Base-by-base conservation (phyloP, 2,888 invertebrate genomes). In the Drosophila ezoana region DNA sequence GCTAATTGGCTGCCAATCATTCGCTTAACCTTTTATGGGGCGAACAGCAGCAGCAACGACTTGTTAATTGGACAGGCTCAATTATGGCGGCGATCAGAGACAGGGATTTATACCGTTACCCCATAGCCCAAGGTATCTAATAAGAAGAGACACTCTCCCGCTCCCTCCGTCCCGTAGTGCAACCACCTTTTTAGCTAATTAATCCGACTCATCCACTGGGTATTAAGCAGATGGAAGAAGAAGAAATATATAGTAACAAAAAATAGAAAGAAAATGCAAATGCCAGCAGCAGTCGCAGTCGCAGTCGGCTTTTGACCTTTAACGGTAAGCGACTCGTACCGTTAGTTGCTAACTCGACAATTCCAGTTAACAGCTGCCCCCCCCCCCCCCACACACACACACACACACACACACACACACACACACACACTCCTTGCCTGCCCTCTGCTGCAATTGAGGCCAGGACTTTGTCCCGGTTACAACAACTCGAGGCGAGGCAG, bases 31-130 rank as follows among this genome's bases (percentile, higher is more conserved):
- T 60, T 68, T 68, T 47, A 48, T 52, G 47, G 28, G 38, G 52
- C 37, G 18, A 37, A n/a, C 38, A 47, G 20, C 40, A 47, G 16
- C 40, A 23, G 52, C 14, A 70, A 51, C 37, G 52, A 68, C 62
- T 71, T 68, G 61, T 71, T 61, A 71, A 68, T 70, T 68, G 71
- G 71, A 71, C 71, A 68, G 61, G 52, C 72, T 61, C 68, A 70
- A 68, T 68, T 68, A 68, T 53, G 68, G 52, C 32, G 44, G 41
- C 62, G 61, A 70, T 71, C 67, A 70, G 71, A 48, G 52, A 68
- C 70, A 52, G 45, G 51, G 58, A 67, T 41, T 47, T 41, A 37
- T 65, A 41, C 33, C 52, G 43, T 44, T 43, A 16, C 18, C 23
- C 41, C 20, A 10, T 16, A 16, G 40, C 33, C 52, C 2, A 11